Percentiles rank a stretch among this genome's conserved stretches.
phyloP scores from a whole-genome alignment of 2,113 vertebrate genomes.

The Phyllopteryx taeniolatus region DNA sequence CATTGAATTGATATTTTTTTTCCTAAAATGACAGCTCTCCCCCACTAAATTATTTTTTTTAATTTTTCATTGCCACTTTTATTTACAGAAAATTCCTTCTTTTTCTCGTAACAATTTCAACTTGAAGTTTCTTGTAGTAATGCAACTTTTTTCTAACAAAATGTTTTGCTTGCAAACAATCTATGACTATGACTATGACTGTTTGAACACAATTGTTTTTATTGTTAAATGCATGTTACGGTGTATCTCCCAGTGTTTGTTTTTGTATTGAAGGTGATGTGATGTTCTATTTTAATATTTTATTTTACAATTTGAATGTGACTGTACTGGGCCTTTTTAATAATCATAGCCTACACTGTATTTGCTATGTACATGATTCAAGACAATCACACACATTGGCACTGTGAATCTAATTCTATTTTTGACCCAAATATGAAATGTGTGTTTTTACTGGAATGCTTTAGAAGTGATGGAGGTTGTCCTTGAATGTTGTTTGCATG shows the following conservation, averaged over 20 bases:
- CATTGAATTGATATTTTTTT: no score
- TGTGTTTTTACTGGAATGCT: conserved; percentile 52
- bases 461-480: conserved; percentile 23
- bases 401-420: conserved; percentile 39
- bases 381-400: conserved; percentile 57
- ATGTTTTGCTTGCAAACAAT: not conserved
- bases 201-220: not conserved
- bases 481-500: conserved; percentile 16
- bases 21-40: no score
- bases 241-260: conserved; percentile 37
- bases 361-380: conserved; percentile 20
- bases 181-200: not conserved
- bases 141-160: not conserved
- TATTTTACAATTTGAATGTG: conserved; percentile 32
- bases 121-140: not conserved
- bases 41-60: no score
- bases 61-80: no score
- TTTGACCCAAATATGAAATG: conserved; percentile 8
- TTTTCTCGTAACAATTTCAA: no score
- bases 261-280: conserved; percentile 29
- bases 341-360: conserved; percentile 36
- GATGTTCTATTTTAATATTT: conserved; percentile 9
- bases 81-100: no score
- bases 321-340: conserved; percentile 18
- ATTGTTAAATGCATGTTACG: conserved; percentile 31